phyloP scores from a whole-genome alignment of 1,140 invertebrate genomes.

The Holcopasites calliopsidis region DNA sequence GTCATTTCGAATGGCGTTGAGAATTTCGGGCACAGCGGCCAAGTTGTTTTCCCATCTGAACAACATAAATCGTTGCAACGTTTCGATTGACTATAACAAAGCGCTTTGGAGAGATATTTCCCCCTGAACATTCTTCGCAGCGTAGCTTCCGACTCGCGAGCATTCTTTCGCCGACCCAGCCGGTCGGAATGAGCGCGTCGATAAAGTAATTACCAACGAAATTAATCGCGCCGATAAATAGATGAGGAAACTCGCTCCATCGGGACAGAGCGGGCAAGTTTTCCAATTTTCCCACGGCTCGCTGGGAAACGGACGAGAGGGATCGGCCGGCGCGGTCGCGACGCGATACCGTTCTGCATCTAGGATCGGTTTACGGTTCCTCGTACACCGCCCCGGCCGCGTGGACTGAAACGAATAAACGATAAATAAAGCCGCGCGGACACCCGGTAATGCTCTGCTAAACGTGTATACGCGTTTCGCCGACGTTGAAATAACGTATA shows the following conservation, averaged over 20 bases:
- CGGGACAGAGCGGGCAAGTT: slow-evolving; percentile 37
- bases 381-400: slow-evolving; percentile 16
- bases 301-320: slow-evolving; percentile 30
- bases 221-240: slow-evolving; percentile 54
- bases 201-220: slow-evolving; percentile 48
- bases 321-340: not conserved
- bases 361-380: slow-evolving; percentile 44
- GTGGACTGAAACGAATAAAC: slow-evolving; percentile 43
- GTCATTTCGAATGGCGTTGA: not conserved
- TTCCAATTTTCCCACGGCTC: slow-evolving; percentile 49
- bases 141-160: too few relatives aligned
- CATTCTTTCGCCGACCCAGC: too few relatives aligned
- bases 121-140: too few relatives aligned
- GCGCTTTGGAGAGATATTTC: too few relatives aligned
- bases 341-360: slow-evolving; percentile 32
- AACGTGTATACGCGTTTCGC: slow-evolving; percentile 48
- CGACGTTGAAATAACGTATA: slow-evolving; percentile 43
- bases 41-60: too few relatives aligned
- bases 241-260: slow-evolving; percentile 31
- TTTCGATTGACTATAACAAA: not conserved
- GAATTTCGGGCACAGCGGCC: too few relatives aligned
- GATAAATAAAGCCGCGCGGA: slow-evolving; percentile 51
- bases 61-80: not conserved
- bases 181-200: too few relatives aligned
- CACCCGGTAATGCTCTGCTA: slow-evolving; percentile 52